Evolutionary conservation across 1,140 invertebrate genomes (phyloP).

Genomic region (Drosophila rhopaloa): DNA sequence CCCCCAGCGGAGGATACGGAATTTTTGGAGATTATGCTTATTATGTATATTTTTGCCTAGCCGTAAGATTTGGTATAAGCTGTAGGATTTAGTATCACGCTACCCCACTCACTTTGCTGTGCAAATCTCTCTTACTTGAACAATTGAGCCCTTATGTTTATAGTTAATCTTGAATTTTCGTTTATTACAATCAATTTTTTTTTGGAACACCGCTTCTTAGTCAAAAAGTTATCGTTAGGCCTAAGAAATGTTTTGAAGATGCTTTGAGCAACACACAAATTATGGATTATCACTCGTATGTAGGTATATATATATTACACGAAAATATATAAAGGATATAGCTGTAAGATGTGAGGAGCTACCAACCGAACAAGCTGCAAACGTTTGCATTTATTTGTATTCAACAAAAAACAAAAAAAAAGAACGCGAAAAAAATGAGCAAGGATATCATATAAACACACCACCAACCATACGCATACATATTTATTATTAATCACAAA

Average conservation of each 20-base stretch:
- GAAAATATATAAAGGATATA: constrained; percentile 14
- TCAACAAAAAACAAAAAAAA: constrained; percentile 4
- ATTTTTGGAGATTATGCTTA: constrained; percentile 73
- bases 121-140: constrained; percentile 23
- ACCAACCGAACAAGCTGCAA: constrained; percentile 69
- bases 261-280: constrained; percentile 56
- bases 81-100: background rate
- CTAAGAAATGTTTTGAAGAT: constrained; percentile 23
- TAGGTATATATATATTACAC: constrained; percentile 1
- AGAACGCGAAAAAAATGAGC: background rate
- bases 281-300: constrained; percentile 22
- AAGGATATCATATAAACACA: constrained; percentile 17
- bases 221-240: constrained; percentile 45
- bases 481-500: constrained; percentile 58
- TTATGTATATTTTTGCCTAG: constrained; percentile 52
- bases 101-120: constrained; percentile 26
- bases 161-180: constrained; percentile 30
- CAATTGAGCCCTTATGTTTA: constrained; percentile 11
- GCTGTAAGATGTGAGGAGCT: constrained; percentile 29
- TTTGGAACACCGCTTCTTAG: constrained; percentile 39
- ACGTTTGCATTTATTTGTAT: constrained; percentile 70
- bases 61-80: constrained; percentile 26
- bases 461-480: constrained; percentile 27
- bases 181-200: constrained; percentile 1
- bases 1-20: constrained; percentile 44